Conservation (phyloP, 2,113 vertebrate genomes). For the Halichoeres trimaculatus region DNA sequence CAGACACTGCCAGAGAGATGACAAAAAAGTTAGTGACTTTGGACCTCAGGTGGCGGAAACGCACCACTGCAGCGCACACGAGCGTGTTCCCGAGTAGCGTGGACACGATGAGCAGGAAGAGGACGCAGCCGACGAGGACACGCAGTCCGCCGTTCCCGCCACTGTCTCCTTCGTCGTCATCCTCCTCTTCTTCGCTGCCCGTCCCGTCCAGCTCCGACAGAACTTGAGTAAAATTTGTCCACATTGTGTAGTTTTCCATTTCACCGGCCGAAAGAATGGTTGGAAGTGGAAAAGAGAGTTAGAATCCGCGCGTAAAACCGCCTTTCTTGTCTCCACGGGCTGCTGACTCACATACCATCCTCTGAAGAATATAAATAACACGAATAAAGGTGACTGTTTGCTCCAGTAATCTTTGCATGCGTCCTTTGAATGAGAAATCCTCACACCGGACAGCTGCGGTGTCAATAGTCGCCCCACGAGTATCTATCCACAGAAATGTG, state of each 20-base stretch:
- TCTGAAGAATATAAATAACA: not conserved
- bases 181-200: conserved; percentile 24
- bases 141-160: conserved; percentile 53
- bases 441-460: not conserved
- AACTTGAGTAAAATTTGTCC: conserved; percentile 66
- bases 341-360: not conserved
- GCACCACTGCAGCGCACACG: conserved; percentile 83
- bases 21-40: conserved; percentile 89
- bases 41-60: conserved; percentile 82
- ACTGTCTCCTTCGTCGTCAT: not conserved
- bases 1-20: conserved; percentile 85
- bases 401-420: not conserved
- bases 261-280: not conserved
- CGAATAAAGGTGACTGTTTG: not conserved
- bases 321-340: not conserved
- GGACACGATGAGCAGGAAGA: conserved; percentile 84
- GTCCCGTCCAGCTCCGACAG: conserved; percentile 57
- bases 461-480: not conserved
- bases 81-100: conserved; percentile 84
- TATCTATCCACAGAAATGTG: not conserved
- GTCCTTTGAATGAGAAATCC: not conserved
- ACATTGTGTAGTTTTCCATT: conserved; percentile 71
- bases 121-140: conserved; percentile 81
- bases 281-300: not conserved
- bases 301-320: not conserved